Conservation (phyloP, 2,113 vertebrate species). For the Tricholaema leucomelas region DNA sequence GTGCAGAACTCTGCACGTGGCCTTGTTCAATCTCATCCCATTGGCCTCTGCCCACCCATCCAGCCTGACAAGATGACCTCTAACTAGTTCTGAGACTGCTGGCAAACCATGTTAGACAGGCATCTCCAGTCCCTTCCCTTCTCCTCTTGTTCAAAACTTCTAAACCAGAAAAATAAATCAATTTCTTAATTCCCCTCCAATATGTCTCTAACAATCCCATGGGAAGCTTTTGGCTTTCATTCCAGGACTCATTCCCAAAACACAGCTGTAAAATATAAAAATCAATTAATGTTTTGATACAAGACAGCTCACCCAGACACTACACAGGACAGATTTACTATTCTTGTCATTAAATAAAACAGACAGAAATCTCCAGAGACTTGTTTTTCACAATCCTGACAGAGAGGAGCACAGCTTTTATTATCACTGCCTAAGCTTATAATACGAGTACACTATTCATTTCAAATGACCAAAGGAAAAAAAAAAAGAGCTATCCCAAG, state of each 20-base stretch:
- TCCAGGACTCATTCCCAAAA: constrained; percentile 24
- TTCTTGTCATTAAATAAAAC: constrained; percentile 29
- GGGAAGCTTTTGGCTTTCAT: constrained; percentile 9
- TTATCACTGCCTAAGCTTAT: background rate
- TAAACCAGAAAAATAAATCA: background rate
- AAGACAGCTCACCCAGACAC: constrained; percentile 43
- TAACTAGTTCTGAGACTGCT: background rate
- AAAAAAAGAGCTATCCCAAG: background rate
- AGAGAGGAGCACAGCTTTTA: constrained; percentile 26
- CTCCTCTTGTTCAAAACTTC: background rate
- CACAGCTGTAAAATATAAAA: constrained; percentile 50
- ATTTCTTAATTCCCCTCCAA: background rate
- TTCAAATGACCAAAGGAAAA: background rate
- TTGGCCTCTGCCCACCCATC: too few species aligned
- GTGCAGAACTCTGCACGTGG: too few species aligned
- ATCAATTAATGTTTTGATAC: constrained; percentile 50
- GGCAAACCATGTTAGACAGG: background rate
- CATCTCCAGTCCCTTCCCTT: background rate
- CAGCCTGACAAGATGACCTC: too few species aligned
- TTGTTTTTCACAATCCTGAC: constrained; percentile 16
- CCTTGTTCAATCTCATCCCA: too few species aligned
- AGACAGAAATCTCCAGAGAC: background rate
- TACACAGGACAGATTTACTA: constrained; percentile 30
- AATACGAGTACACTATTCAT: background rate
- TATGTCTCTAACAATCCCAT: background rate